These are phyloP conservation scores for Tringa solitaria DNA, from an alignment of 2,113 vertebrate species.

Conservation along the genomic window DNA sequence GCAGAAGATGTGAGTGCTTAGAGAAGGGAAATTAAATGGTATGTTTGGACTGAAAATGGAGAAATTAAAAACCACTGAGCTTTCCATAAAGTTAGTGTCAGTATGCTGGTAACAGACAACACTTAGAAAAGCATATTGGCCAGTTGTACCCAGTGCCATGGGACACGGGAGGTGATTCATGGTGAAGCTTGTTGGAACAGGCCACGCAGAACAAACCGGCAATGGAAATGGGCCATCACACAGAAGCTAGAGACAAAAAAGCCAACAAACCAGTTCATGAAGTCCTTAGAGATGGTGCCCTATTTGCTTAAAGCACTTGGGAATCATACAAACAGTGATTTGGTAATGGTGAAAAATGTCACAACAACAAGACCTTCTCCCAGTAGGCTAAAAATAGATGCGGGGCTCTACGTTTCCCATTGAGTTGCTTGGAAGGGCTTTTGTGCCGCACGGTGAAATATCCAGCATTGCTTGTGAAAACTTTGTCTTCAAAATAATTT, in stretches of 20 bases:
- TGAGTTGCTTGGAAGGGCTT: neutral
- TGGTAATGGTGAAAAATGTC: neutral
- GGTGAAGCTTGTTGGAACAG: neutral
- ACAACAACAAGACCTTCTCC: neutral
- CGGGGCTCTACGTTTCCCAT: neutral
- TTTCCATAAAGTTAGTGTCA: neutral
- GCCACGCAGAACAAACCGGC: neutral
- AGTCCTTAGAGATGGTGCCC: neutral
- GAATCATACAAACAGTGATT: fast-evolving
- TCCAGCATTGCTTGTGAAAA: neutral
- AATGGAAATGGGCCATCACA: too few species aligned
- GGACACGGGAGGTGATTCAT: neutral
- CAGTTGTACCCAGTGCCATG: neutral
- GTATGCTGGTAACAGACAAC: neutral
- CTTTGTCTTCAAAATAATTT: neutral
- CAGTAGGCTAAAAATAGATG: neutral
- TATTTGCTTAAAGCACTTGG: neutral
- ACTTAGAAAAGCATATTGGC: neutral
- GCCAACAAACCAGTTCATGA: neutral
- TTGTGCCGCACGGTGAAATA: fast-evolving
- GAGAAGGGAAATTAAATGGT: neutral
- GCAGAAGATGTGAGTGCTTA: neutral
- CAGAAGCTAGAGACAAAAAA: neutral
- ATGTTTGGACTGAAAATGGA: neutral
- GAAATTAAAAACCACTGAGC: neutral